Evolutionary conservation across 1,140 invertebrate genomes (phyloP).

Genomic region (Drosophila punjabiensis): DNA sequence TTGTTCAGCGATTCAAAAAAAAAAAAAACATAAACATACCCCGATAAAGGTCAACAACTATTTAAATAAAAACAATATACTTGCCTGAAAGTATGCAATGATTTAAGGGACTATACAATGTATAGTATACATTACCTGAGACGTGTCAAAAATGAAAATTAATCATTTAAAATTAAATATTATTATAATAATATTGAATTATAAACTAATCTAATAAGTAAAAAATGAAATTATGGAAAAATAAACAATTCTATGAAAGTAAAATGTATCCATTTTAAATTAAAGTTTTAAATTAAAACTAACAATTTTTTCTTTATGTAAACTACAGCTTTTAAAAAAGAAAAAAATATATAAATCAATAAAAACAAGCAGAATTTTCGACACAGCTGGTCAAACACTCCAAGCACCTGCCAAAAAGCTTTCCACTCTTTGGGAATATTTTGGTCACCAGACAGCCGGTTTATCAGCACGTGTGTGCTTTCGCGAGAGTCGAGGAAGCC

Average conservation of each 20-base stretch:
- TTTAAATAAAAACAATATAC: neutral
- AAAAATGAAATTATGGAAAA: neutral
- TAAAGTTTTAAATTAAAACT: neutral
- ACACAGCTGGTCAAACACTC: slow-evolving; percentile 1
- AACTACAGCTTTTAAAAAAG: neutral
- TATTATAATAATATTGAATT: neutral
- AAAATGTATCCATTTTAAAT: neutral
- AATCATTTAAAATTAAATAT: too few relatives aligned
- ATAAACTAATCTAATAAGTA: neutral
- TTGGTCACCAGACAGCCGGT: slow-evolving; percentile 13
- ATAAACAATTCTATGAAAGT: rapidly evolving
- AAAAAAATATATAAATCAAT: neutral
- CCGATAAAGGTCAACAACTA: too few relatives aligned
- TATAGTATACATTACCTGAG: too few relatives aligned
- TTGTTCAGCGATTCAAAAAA: too few relatives aligned
- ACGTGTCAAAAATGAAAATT: too few relatives aligned
- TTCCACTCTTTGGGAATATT: slow-evolving; percentile 15
- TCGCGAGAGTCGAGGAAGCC: neutral
- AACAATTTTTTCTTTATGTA: neutral
- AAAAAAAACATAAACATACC: too few relatives aligned
- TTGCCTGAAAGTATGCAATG: neutral
- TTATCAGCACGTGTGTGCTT: slow-evolving; percentile 28
- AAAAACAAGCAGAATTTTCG: neutral
- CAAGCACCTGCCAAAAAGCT: slow-evolving; percentile 7
- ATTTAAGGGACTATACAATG: too few relatives aligned